Evolutionary conservation across 2,888 invertebrate genomes (phyloP).

Genomic region (Catocala nupta): DNA sequence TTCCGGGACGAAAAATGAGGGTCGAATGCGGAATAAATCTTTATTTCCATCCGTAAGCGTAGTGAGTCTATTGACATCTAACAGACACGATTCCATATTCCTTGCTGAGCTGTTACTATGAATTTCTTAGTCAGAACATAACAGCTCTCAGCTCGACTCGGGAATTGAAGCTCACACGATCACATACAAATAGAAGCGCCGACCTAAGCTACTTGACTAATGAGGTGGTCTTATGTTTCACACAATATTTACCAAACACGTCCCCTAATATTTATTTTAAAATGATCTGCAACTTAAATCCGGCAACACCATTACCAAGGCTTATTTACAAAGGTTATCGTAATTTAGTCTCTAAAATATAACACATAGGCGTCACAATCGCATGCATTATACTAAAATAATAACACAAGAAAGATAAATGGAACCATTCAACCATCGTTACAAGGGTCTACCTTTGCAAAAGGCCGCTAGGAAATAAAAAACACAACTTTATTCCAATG

Average conservation of each 20-base stretch:
- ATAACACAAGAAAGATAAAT: conserved; percentile 63
- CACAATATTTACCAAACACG: conserved; percentile 16
- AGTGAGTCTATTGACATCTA: too few relatives aligned
- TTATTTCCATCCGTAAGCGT: too few relatives aligned
- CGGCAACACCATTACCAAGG: conserved; percentile 29
- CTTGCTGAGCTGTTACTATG: too few relatives aligned
- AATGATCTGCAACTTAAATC: conserved; percentile 42
- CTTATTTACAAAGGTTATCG: conserved; percentile 25
- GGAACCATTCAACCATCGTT: conserved; percentile 63
- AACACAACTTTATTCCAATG: conserved; percentile 30
- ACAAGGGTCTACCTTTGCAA: conserved; percentile 53
- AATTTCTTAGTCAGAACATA: too few relatives aligned
- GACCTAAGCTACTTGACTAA: too few relatives aligned
- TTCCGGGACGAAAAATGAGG: too few relatives aligned
- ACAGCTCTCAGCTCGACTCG: too few relatives aligned
- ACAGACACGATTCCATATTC: too few relatives aligned
- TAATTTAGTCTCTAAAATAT: conserved; percentile 41
- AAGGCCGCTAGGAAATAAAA: conserved; percentile 37
- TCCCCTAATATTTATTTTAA: conserved; percentile 34
- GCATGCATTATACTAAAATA: conserved; percentile 49
- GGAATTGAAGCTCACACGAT: too few relatives aligned
- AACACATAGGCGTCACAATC: conserved; percentile 43
- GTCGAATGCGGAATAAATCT: too few relatives aligned
- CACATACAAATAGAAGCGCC: too few relatives aligned
- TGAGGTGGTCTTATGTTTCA: neutral